Base-by-base conservation (phyloP, 2,797 vertebrate genomes). In the Danio jaintianensis region DNA sequence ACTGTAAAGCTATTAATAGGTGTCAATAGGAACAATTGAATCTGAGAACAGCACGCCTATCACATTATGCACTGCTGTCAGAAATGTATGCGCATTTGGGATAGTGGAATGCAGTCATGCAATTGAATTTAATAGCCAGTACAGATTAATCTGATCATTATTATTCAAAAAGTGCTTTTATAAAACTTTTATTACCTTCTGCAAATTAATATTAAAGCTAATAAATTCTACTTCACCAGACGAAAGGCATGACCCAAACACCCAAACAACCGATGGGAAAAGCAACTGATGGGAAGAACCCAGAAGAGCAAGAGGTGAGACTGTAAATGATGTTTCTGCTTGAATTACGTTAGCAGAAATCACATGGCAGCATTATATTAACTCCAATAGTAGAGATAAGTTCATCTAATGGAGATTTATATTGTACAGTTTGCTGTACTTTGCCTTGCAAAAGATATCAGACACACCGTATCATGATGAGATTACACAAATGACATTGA, bases 271-370 rank as follows among this genome's bases (percentile, higher is more conserved):
- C 9, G 56, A n/a, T 55, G 58, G 40, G 20, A 47, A 79, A 53
- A 47, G 36, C 68, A 79, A 43, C 52, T 29, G 38, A 52, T 52
- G 48, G 48, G 15, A 52, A 52, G 18, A 55, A 13, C 4, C 29
- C 48, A 52, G 82, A 80, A 50, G 78, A 76, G 10, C 42, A 74
- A 16, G 78, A 76, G 64, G 82, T 80, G 42, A 69, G 64, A 22
- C 16, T 48, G 8, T 55, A 40, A 6, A 8, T 6, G 50, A 12
- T 43, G 18, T 18, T 45, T 45, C 29, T 43, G 8, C 38, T 45
- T 13, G 56, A n/a, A 29, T n/a, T 55, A 8, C 5, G 58, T 36
- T 36, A 6, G n/a, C 13, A 42, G 4, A 20, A 42, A n/a, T 43
- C 53, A 43, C 56, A 13, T 61, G 56, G 22, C 22, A 50, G n/a